Evolutionary conservation across 2,888 invertebrate genomes (phyloP).

Genomic region (Acleris literana): DNA sequence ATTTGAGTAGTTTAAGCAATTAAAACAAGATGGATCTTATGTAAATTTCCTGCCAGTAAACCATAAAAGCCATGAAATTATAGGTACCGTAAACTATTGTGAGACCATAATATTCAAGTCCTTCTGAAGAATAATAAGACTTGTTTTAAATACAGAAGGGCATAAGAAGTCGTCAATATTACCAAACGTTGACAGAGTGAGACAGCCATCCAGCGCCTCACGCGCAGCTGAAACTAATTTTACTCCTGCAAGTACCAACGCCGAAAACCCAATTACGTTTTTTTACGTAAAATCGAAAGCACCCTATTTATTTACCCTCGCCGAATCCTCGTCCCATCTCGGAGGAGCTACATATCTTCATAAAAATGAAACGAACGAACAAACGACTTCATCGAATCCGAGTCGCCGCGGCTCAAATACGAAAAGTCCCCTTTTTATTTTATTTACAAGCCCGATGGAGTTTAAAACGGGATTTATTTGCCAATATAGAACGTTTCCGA

Average conservation of each 20-base stretch:
- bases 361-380: constrained; percentile 68
- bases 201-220: not conserved
- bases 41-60: no score
- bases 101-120: no score
- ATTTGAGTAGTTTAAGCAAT: no score
- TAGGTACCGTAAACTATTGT: no score
- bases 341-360: constrained; percentile 69
- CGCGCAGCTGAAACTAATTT: constrained; percentile 25
- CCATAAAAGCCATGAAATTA: no score
- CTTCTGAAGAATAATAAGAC: no score
- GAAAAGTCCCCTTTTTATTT: constrained; percentile 67
- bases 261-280: constrained; percentile 36
- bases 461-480: constrained; percentile 75
- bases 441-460: constrained; percentile 69
- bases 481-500: constrained; percentile 63
- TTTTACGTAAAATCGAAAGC: constrained; percentile 44
- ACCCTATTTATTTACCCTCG: constrained; percentile 57
- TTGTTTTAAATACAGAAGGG: no score
- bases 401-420: constrained; percentile 61
- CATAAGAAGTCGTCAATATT: no score
- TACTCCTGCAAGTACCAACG: constrained; percentile 7
- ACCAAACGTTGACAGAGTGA: no score
- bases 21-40: no score
- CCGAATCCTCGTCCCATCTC: constrained; percentile 55
- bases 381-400: constrained; percentile 60